These are phyloP conservation scores for Tetanocera ferruginea DNA, from an alignment of 2,888 invertebrate species.

Conservation along the genomic window DNA sequence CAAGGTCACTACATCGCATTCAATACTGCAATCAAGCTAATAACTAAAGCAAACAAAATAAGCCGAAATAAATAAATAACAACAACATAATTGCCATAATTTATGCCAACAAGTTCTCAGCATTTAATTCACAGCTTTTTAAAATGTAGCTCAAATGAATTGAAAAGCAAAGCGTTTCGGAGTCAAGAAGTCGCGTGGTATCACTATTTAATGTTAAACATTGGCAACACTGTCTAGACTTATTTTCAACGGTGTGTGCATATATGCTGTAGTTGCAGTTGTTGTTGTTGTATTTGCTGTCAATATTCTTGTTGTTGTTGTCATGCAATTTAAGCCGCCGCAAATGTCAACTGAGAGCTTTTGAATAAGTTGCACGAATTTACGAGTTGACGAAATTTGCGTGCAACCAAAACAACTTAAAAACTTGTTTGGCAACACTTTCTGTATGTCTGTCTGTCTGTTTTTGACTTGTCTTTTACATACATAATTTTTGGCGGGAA, in stretches of 20 bases:
- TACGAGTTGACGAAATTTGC: background rate
- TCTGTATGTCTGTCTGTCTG: background rate
- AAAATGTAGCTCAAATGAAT: slow-evolving; percentile 2
- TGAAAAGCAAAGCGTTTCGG: slow-evolving; percentile 4
- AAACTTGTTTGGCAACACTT: slow-evolving; percentile 28
- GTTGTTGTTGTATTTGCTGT: background rate
- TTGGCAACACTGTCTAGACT: slow-evolving; percentile 12
- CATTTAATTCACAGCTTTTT: slow-evolving; percentile 8
- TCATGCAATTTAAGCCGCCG: slow-evolving; percentile 11
- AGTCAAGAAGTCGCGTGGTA: slow-evolving; percentile 1
- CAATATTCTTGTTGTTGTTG: background rate
- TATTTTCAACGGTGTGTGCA: background rate
- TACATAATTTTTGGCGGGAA: slow-evolving; percentile 13
- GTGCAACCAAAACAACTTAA: background rate
- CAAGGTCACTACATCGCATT: background rate
- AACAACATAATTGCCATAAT: slow-evolving; percentile 14
- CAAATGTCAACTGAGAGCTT: background rate
- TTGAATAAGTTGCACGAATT: background rate
- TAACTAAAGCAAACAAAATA: background rate
- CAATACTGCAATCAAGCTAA: background rate
- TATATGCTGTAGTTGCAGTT: background rate
- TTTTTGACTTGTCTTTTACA: background rate
- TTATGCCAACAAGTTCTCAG: slow-evolving; percentile 25
- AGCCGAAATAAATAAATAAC: background rate
- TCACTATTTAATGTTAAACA: background rate